A percentile compares a stretch with the other conserved stretches of the same genome.
Conservation (phyloP, 2,113 vertebrate genomes). For the Dryoscopus gambensis region DNA sequence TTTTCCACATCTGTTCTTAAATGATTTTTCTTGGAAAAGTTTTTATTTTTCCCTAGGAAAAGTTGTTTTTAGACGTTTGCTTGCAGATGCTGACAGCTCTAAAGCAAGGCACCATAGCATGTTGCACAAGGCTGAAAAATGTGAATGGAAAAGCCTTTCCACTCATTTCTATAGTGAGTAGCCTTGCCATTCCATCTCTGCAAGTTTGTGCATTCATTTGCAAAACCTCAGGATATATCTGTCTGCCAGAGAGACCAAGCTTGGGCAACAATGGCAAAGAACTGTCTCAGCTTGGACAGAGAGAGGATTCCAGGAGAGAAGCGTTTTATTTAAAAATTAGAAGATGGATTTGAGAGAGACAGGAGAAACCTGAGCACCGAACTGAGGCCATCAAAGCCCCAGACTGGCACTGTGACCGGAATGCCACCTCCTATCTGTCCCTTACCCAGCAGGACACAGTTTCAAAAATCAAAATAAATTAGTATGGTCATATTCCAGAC, state of each 20-base stretch:
- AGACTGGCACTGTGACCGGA: background rate
- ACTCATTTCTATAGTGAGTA: background rate
- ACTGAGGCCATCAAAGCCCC: background rate
- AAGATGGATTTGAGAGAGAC: background rate
- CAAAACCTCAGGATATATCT: background rate
- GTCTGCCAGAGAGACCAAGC: background rate
- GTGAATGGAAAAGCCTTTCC: background rate
- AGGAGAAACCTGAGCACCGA: background rate
- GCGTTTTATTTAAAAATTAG: background rate
- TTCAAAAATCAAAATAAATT: background rate
- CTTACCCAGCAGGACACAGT: background rate
- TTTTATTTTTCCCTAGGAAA: background rate
- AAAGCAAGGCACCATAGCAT: background rate
- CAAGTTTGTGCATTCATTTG: background rate
- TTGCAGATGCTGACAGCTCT: background rate
- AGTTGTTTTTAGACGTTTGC: accelerated
- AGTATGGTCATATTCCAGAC: background rate
- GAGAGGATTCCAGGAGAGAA: background rate
- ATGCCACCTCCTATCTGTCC: background rate
- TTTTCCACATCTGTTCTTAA: background rate
- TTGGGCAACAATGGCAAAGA: background rate
- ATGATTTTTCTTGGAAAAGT: background rate
- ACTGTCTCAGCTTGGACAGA: background rate
- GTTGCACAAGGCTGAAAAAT: background rate
- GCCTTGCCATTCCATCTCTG: background rate